Evolutionary conservation across 2,113 vertebrate genomes (phyloP).

Genomic region (Lipophrys pholis): DNA sequence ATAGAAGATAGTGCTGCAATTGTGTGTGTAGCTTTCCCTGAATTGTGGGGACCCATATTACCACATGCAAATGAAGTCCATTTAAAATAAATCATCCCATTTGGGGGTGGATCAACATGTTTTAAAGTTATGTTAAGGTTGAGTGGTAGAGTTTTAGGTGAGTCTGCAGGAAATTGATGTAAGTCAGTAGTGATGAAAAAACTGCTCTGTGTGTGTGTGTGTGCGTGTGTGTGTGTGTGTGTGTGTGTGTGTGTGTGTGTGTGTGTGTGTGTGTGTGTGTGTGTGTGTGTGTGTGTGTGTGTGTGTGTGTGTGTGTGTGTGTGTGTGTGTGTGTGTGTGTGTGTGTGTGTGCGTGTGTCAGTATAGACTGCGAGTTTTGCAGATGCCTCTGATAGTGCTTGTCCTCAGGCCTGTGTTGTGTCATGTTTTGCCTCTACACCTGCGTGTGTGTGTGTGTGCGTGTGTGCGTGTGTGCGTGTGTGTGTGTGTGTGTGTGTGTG

Average conservation of each 20-base stretch:
- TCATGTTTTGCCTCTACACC: conserved; percentile 54
- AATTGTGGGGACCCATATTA: too few relatives aligned
- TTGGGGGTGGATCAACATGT: too few relatives aligned
- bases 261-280: conserved; percentile 23
- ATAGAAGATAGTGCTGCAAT: too few relatives aligned
- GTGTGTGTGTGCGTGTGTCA: conserved; percentile 16
- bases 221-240: too few relatives aligned
- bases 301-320: conserved; percentile 26
- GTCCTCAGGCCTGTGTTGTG: conserved; percentile 49
- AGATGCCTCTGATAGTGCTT: conserved; percentile 26
- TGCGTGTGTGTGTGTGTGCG: background rate
- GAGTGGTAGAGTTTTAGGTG: too few relatives aligned
- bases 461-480: background rate
- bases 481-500: background rate
- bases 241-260: conserved; percentile 22
- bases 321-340: conserved; percentile 26
- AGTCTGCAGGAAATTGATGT: too few relatives aligned
- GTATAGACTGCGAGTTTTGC: conserved; percentile 12
- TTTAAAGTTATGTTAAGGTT: too few relatives aligned
- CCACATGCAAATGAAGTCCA: too few relatives aligned
- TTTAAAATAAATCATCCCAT: too few relatives aligned
- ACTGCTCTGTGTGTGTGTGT: conserved; percentile 12
- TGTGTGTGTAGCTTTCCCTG: too few relatives aligned
- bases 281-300: conserved; percentile 21
- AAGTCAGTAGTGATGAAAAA: too few relatives aligned